Base-by-base conservation (phyloP, 37 sponge, comb jelly and placozoan genomes). In the Crambe crambe region DNA sequence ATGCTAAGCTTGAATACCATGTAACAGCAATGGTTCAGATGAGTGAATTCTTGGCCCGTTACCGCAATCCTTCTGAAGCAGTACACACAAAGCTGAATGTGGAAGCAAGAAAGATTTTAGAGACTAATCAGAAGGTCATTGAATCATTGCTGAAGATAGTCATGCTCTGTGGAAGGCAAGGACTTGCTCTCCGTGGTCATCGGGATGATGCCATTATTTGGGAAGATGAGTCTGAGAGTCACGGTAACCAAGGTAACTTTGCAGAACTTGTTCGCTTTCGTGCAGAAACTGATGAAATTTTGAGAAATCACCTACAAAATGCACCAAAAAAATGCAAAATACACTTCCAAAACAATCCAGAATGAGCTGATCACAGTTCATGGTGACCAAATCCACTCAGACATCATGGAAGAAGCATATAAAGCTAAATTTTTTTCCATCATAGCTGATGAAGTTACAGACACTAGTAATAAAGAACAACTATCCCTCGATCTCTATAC, bases 341-440 rank as follows among this genome's bases (percentile, higher is more conserved):
- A 85, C 64, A 90, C 91, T 56, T 90, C 91, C 15, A 90, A 90
- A 42, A 90, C 91, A 6, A 90, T 86, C 17, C 85, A 90, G 74
- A 90, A 85, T 79, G 75, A 81, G 73, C 30, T 90, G 76, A 69
- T 90, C 21, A 72, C 30, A 65, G 78, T 85, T 27, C 34, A 20
- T 20, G 56, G 85, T n/a, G 32, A 67, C n/a, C 34, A 59, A 4
- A 85, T 85, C 34, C 78, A 56, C 42, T 31, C 15, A 23, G 60
- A 60, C 37, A 85, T 83, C 47, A 27, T 77, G 42, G 69, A 26
- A 65, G 75, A 86, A 54, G 75, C 75, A 67, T 43, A 87, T 31
- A 42, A 74, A 1, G n/a, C n/a, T n/a, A n/a, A n/a, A n/a, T n/a
- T n/a, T n/a, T n/a, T n/a, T n/a, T n/a, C n/a, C n/a, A n/a, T n/a